Base-by-base conservation (phyloP, 2,888 invertebrate genomes). In the Mesoligia furuncula region DNA sequence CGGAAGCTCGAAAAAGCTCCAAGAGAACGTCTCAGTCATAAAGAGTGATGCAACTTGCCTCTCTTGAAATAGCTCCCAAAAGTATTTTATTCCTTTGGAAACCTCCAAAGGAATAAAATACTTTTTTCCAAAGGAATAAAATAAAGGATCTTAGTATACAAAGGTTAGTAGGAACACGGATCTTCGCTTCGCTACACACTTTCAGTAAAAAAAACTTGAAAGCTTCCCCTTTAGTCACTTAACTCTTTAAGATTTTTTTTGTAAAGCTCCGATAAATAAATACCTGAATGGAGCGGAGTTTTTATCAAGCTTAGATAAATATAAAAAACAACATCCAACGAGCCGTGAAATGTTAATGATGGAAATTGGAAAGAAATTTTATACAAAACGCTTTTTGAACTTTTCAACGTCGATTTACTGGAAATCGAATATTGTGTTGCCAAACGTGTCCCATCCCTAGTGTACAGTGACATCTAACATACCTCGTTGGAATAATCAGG, bases 11-110 rank as follows among this genome's bases (percentile, higher is more conserved):
- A 70, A 48, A 80, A 51, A 27, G 42, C 45, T 76, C 31, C 36
- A 54, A 62, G 71, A 72, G 71, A 84, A 80, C 72, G 48, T 76
- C 42, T 77, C 80, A 76, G 85, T 79, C 79, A 73, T 85, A 85
- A 74, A 85, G 70, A 79, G 62, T 69, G 73, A 48, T 83, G 85
- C 84, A 88, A 88, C 84, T 90, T 81, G 80, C 82, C 81, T 84
- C 79, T 75, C 78, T 75, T 77, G 70, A 84, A 89, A 91, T 84
- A 79, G 87, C 87, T 88, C 91, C 89, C 91, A 79, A 85, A 89
- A 89, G 91, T 81, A 90, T 90, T 87, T 81, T 84, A 81, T 81
- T 85, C 83, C 87, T 86, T 86, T 75, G 75, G 80, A n/a, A n/a
- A n/a, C n/a, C n/a, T n/a, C n/a, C n/a, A n/a, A n/a, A n/a, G n/a